Evolutionary conservation across 2,113 vertebrate genomes (phyloP).

Genomic region (Sander lucioperca): DNA sequence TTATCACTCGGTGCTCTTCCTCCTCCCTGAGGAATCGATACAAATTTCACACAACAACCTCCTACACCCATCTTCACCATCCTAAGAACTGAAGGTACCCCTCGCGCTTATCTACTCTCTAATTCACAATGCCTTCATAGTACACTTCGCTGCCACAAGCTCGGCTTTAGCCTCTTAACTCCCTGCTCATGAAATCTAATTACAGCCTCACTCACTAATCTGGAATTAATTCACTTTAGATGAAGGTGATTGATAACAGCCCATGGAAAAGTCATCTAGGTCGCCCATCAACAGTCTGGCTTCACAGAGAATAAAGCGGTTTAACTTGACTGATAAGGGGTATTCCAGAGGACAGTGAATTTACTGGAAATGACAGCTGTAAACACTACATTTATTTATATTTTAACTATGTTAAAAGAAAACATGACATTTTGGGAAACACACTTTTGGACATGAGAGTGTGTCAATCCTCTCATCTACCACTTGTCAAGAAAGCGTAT

Average conservation of each 20-base stretch:
- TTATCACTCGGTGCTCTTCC: conserved; percentile 85
- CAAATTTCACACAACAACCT: conserved; percentile 85
- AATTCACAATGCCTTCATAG: conserved; percentile 54
- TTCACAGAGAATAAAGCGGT: conserved; percentile 51
- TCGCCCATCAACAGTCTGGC: conserved; percentile 61
- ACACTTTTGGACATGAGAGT: not conserved
- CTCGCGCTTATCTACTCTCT: conserved; percentile 65
- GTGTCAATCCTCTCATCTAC: not conserved
- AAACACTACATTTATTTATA: not conserved
- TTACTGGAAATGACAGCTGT: not conserved
- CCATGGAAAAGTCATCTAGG: conserved; percentile 72
- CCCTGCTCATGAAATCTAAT: conserved; percentile 74
- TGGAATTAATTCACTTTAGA: conserved; percentile 80
- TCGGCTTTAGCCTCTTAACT: conserved; percentile 62
- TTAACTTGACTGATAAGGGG: conserved; percentile 59
- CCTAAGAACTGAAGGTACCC: conserved; percentile 59
- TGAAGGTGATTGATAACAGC: conserved; percentile 79
- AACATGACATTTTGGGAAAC: not conserved
- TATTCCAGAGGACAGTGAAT: conserved; percentile 16
- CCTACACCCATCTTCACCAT: conserved; percentile 56
- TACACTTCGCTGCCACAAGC: conserved; percentile 37
- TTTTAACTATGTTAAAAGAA: not conserved
- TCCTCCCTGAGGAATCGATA: conserved; percentile 89
- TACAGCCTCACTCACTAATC: conserved; percentile 75
- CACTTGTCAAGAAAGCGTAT: not conserved